Base-by-base conservation (phyloP, 2,888 invertebrate species). In the Troglohyphantes excavatus region DNA sequence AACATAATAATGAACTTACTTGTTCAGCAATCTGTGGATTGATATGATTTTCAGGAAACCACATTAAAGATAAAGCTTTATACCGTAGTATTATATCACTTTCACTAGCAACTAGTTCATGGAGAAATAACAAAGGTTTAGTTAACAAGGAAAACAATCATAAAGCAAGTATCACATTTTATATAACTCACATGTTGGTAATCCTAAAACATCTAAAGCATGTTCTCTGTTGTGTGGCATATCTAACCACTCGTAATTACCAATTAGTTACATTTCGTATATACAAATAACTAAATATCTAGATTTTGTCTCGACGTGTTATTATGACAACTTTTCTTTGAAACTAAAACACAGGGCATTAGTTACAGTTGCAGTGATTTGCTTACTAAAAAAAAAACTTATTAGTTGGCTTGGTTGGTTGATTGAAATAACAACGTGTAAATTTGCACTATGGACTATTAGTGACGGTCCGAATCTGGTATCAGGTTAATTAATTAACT, bases 41-140 rank as follows among this genome's bases (percentile, higher is more conserved):
- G 39, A 23, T 19, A 23, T 88, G 81, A 11, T 29, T 75, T 68
- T 88, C 88, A 39, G 88, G 88, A 59, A 26, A 88, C 81, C 75
- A 88, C 23, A n/a, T 46, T 39, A 82, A 59, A 59, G 88, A 46
- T 68, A 82, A 27, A 59, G n/a, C 27, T 68, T 75, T 81, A 68
- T 88, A 88, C 26, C 75, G 27, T 5, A 27, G 27, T 17, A 88
- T 3, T 11, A 88, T 43, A 5, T 82, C 81, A 39, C 59, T 33
- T 11, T 3, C 2, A 3, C 75, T 43, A 59, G 81, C 75, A 88
- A 53, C 88, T 88, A 33, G 13, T 53, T n/a, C 9, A 78, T 23
- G n/a, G 53, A n/a, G n/a, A 78, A 43, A 63, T 43, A 23, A 63
- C 21, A 29, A 33, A 65, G 33, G 13, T n/a, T 17, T 43, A 9